Conservation (phyloP, 2,888 invertebrate species). For the Pterostichus madidus region DNA sequence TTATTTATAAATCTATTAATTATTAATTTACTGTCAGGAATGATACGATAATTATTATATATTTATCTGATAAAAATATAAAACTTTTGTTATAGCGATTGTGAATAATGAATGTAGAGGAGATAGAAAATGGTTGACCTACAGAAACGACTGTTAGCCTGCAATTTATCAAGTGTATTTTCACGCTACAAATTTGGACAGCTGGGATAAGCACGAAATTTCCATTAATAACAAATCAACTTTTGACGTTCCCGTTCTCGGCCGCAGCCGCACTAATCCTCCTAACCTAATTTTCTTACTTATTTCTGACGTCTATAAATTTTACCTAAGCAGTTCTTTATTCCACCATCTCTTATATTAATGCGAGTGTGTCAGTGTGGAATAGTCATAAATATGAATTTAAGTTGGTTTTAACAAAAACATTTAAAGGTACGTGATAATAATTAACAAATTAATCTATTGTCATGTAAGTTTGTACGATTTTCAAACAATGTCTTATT, state of each 20-base stretch:
- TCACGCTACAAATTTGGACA: conserved; percentile 32
- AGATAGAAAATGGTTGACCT: conserved; percentile 3
- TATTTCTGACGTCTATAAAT: conserved; percentile 19
- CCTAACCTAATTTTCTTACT: conserved; percentile 15
- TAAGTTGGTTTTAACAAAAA: too few species aligned
- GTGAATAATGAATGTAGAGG: background rate
- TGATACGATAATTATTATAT: background rate
- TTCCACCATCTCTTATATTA: too few species aligned
- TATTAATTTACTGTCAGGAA: background rate
- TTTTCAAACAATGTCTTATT: too few species aligned
- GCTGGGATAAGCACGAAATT: conserved; percentile 16
- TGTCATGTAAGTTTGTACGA: too few species aligned
- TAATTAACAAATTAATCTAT: too few species aligned
- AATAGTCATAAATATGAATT: too few species aligned
- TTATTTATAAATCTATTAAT: background rate
- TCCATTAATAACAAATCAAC: conserved; percentile 39
- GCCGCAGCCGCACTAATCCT: conserved; percentile 4
- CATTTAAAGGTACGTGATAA: too few species aligned
- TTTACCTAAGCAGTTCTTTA: background rate
- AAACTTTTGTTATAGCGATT: conserved; percentile 2
- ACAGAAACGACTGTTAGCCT: background rate
- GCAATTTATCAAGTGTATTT: conserved; percentile 36
- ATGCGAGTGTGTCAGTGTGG: too few species aligned
- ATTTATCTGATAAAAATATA: background rate
- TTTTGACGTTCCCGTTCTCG: conserved; percentile 23